phyloP scores from a whole-genome alignment of 2,888 invertebrate genomes.

The Brachylomia viminalis region DNA sequence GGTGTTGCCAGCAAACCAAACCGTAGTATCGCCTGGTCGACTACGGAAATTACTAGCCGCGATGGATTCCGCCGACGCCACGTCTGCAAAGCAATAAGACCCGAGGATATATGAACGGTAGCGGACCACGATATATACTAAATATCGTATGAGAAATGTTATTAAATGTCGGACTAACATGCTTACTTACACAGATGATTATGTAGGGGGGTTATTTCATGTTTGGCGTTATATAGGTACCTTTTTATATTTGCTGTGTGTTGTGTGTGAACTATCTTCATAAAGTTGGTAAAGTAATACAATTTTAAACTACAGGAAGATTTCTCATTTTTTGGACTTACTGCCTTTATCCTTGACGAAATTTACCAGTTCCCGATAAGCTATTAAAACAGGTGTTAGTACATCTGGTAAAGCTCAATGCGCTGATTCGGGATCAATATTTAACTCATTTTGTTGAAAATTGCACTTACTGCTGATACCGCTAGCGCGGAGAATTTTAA shows the following conservation, averaged over 20 bases:
- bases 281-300: not conserved
- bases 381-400: too few relatives aligned
- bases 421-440: too few relatives aligned
- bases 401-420: too few relatives aligned
- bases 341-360: too few relatives aligned
- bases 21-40: conserved; percentile 53
- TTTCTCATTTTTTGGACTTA: too few relatives aligned
- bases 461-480: too few relatives aligned
- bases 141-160: conserved; percentile 58
- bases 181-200: conserved; percentile 23
- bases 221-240: not conserved
- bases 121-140: conserved; percentile 59
- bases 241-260: too few relatives aligned
- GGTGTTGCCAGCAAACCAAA: conserved; percentile 37
- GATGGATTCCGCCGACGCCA: conserved; percentile 66
- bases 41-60: conserved; percentile 79
- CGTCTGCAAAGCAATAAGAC: conserved; percentile 65
- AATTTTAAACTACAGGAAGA: too few relatives aligned
- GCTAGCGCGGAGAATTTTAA: too few relatives aligned
- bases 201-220: not conserved
- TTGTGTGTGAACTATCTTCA: not conserved
- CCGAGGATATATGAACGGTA: conserved; percentile 61
- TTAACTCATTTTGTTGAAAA: too few relatives aligned
- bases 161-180: conserved; percentile 58
- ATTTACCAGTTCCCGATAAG: too few relatives aligned